These are phyloP conservation scores for Hirtodrosophila alboralis DNA, from an alignment of 2,888 invertebrate genomes.

Conservation along the genomic window DNA sequence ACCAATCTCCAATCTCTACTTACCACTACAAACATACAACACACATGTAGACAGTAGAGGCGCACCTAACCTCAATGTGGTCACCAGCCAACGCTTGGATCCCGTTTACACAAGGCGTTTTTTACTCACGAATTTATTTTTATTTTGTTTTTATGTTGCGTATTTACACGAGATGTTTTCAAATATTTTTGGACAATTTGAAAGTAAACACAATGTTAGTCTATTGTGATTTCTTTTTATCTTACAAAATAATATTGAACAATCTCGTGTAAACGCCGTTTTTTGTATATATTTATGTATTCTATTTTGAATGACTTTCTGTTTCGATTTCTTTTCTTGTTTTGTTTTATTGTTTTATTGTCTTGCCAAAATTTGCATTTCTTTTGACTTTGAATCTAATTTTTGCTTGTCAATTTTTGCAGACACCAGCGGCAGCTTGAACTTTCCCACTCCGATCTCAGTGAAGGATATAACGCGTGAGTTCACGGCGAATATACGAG, in stretches of 20 bases:
- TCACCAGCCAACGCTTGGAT: constrained; percentile 3
- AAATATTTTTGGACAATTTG: too few species aligned
- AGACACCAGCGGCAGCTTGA: constrained; percentile 87
- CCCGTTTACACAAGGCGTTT: too few species aligned
- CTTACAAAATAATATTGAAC: too few species aligned
- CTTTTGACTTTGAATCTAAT: constrained; percentile 5
- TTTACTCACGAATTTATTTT: too few species aligned
- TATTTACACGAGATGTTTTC: too few species aligned
- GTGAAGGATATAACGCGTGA: constrained; percentile 86
- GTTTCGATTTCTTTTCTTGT: constrained; percentile 27
- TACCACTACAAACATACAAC: not conserved
- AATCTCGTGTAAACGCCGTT: not conserved
- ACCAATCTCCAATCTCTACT: too few species aligned
- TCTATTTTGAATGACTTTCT: too few species aligned
- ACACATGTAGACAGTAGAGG: constrained; percentile 1
- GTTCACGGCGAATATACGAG: constrained; percentile 87
- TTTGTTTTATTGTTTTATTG: constrained; percentile 15
- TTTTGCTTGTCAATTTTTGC: constrained; percentile 31
- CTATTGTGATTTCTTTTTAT: too few species aligned
- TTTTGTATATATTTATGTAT: constrained; percentile 10
- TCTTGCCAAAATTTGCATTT: constrained; percentile 32
- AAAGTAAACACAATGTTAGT: too few species aligned
- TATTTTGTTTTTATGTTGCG: too few species aligned
- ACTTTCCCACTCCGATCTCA: constrained; percentile 87
- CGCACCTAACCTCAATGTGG: constrained; percentile 42